Conservation (phyloP, 2,888 invertebrate species). For the Portevinia maculata region DNA sequence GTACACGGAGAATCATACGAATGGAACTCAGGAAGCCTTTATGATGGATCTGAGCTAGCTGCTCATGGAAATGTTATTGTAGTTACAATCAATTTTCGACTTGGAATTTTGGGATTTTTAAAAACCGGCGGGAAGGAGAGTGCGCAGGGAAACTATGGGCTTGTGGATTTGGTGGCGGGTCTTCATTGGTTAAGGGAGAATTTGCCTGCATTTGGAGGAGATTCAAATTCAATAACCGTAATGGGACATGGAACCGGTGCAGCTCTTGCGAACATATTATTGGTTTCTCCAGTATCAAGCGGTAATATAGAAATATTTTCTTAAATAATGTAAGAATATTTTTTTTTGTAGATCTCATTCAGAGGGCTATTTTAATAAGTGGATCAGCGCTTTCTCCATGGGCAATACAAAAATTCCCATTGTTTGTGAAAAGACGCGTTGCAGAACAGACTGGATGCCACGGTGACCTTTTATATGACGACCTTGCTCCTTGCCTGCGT, state of each 20-base stretch:
- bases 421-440: constrained; percentile 91
- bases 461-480: constrained; percentile 91
- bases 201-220: constrained; percentile 96
- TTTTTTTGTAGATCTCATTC: constrained; percentile 90
- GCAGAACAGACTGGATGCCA: constrained; percentile 93
- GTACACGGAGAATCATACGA: constrained; percentile 98
- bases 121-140: constrained; percentile 95
- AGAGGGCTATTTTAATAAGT: constrained; percentile 93
- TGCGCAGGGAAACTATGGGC: constrained; percentile 95
- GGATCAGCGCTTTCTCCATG: constrained; percentile 96
- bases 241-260: constrained; percentile 99
- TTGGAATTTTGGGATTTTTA: constrained; percentile 94
- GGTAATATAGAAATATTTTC: constrained; percentile 84
- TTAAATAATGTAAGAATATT: background rate
- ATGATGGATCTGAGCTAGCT: constrained; percentile 97
- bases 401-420: constrained; percentile 94
- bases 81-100: constrained; percentile 95
- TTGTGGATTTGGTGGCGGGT: constrained; percentile 96
- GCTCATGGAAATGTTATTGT: constrained; percentile 95
- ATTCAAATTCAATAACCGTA: constrained; percentile 95
- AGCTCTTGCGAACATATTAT: constrained; percentile 96
- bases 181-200: constrained; percentile 98
- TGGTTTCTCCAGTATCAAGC: constrained; percentile 97
- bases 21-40: constrained; percentile 98
- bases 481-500: constrained; percentile 92